These are phyloP conservation scores for Lasioglossum pauxillum DNA, from an alignment of 2,888 invertebrate genomes.

Conservation along the genomic window DNA sequence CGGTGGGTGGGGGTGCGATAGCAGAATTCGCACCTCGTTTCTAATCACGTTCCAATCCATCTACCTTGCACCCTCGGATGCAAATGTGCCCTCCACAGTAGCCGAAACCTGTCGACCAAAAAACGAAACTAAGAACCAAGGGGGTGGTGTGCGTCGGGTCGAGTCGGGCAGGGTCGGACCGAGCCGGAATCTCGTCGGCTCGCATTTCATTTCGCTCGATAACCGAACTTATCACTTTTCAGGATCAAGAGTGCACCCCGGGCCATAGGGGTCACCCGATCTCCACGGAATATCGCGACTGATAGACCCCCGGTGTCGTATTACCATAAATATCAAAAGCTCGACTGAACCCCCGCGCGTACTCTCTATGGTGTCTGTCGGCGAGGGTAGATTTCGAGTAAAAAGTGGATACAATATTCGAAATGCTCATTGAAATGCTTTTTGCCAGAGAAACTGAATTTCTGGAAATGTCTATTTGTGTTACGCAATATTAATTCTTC, in stretches of 20 bases:
- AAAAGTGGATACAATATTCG: not conserved
- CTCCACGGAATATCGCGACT: conserved; percentile 61
- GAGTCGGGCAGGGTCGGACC: not conserved
- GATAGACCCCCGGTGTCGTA: conserved; percentile 63
- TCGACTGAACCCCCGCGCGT: not conserved
- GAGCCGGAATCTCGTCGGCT: conserved; percentile 41
- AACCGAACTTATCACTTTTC: conserved; percentile 54
- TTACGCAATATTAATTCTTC: not conserved
- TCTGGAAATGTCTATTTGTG: not conserved
- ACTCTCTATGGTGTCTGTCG: not conserved
- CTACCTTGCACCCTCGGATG: conserved; percentile 7
- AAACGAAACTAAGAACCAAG: conserved; percentile 25
- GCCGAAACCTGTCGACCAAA: not conserved
- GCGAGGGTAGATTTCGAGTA: not conserved
- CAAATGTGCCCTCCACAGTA: conserved; percentile 19
- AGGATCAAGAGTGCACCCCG: conserved; percentile 49
- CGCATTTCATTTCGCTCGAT: conserved; percentile 58
- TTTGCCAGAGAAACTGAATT: not conserved
- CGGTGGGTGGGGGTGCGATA: not conserved
- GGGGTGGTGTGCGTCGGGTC: not conserved
- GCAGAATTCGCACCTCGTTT: conserved; percentile 15
- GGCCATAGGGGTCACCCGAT: conserved; percentile 56
- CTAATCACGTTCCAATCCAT: conserved; percentile 7
- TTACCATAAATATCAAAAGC: conserved; percentile 67
- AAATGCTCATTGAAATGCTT: not conserved